Conservation (phyloP, 2,888 invertebrate species). For the Fabriciana adippe region DNA sequence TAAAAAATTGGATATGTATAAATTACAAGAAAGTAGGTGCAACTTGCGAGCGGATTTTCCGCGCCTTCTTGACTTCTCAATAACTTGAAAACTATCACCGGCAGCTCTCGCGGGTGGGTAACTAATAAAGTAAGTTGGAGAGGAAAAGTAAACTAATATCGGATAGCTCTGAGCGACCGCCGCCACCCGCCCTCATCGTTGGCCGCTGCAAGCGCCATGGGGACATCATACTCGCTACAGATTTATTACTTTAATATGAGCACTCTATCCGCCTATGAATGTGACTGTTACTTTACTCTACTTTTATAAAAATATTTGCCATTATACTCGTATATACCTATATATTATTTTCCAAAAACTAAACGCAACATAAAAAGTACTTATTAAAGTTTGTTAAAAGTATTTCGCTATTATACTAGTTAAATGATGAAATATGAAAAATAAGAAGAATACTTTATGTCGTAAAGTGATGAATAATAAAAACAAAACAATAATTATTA, state of each 20-base stretch:
- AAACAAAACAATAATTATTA: slow-evolving; percentile 75
- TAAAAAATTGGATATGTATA: too few species aligned
- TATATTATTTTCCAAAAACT: too few species aligned
- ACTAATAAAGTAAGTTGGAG: slow-evolving; percentile 81
- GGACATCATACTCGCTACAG: slow-evolving; percentile 57
- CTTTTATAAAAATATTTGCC: slow-evolving; percentile 45
- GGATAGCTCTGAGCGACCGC: slow-evolving; percentile 65
- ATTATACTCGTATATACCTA: neutral
- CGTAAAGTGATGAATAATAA: slow-evolving; percentile 35
- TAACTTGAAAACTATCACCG: slow-evolving; percentile 76
- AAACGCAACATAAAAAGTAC: too few species aligned
- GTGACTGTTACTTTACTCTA: slow-evolving; percentile 52
- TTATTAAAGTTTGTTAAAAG: too few species aligned
- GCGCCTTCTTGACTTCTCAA: slow-evolving; percentile 66
- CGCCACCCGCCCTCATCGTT: slow-evolving; percentile 54
- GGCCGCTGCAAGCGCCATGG: slow-evolving; percentile 46
- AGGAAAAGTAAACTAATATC: slow-evolving; percentile 83
- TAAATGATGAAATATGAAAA: neutral
- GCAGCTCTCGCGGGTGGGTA: slow-evolving; percentile 70
- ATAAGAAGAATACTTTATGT: neutral
- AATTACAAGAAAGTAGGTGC: slow-evolving; percentile 36
- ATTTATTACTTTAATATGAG: slow-evolving; percentile 79
- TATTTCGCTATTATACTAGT: neutral
- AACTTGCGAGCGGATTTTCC: slow-evolving; percentile 43
- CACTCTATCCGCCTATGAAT: slow-evolving; percentile 57